These are phyloP conservation scores for Bujurquina vittata DNA, from an alignment of 2,113 vertebrate genomes.

Conservation along the genomic window DNA sequence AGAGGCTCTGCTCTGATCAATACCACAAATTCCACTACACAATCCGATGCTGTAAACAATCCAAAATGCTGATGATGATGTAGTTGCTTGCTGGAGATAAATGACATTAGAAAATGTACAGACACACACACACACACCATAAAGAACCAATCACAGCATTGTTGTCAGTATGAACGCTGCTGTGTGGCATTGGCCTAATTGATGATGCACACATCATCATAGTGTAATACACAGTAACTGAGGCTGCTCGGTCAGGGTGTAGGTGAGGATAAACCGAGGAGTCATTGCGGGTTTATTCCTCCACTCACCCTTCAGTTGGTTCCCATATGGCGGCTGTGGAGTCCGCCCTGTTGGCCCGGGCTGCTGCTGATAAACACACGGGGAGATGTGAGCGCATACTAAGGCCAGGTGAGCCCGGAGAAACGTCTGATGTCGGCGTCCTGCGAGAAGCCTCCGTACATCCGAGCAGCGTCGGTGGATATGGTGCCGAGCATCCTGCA, in stretches of 20 bases:
- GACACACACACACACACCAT: not conserved
- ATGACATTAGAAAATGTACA: not conserved
- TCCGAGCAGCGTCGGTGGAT: slow-evolving; percentile 32
- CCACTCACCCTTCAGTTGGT: slow-evolving; percentile 76
- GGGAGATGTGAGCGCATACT: slow-evolving; percentile 43
- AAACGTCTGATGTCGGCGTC: slow-evolving; percentile 3
- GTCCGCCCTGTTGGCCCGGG: slow-evolving; percentile 45
- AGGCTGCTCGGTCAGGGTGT: not conserved
- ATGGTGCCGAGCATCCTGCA: slow-evolving; percentile 58
- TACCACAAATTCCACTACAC: not conserved
- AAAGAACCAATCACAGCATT: slow-evolving; percentile 7
- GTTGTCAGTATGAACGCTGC: slow-evolving; percentile 11
- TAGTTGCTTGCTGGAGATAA: not conserved
- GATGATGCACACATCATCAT: not conserved
- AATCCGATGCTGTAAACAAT: not conserved
- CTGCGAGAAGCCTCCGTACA: slow-evolving; percentile 30
- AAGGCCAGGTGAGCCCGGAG: slow-evolving; percentile 25
- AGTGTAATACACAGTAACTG: not conserved
- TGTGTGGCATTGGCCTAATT: slow-evolving; percentile 20
- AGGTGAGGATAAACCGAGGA: slow-evolving; percentile 14
- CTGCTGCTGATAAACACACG: slow-evolving; percentile 26
- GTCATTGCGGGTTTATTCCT: not conserved
- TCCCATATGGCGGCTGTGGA: slow-evolving; percentile 43
- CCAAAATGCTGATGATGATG: not conserved
- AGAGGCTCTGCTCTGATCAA: slow-evolving; percentile 5